Evolutionary conservation across 1,140 invertebrate genomes (phyloP).

Genomic region (Elysia chlorotica): DNA sequence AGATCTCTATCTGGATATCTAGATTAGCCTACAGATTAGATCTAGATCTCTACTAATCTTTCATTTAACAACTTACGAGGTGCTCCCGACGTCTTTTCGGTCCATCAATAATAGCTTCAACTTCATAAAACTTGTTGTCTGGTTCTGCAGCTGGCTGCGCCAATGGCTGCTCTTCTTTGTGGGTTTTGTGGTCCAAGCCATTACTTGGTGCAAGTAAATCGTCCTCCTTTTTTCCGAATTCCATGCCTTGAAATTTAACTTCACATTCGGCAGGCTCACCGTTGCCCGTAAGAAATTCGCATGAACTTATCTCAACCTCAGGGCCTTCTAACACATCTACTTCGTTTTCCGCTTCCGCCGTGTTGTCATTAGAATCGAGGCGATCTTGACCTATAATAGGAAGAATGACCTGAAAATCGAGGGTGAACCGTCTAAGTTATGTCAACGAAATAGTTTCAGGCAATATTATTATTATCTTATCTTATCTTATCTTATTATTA

Average conservation of each 20-base stretch:
- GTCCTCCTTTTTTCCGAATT: no score
- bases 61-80: background rate
- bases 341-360: constrained; percentile 5
- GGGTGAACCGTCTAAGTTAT: background rate
- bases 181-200: no score
- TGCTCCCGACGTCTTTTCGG: constrained; percentile 16
- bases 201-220: no score
- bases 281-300: background rate
- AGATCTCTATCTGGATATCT: no score
- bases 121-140: constrained; percentile 21
- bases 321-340: constrained; percentile 18
- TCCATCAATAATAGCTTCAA: constrained; percentile 15
- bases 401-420: background rate
- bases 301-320: constrained; percentile 10
- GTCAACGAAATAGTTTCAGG: background rate
- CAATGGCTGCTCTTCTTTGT: no score
- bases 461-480: background rate
- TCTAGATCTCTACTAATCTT: background rate
- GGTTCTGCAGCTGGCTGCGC: constrained; percentile 5
- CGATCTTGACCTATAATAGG: constrained; percentile 11
- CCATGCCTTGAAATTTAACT: no score
- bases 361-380: constrained; percentile 20
- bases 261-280: no score
- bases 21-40: background rate
- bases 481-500: background rate